Conservation (phyloP, 1,140 invertebrate genomes). For the Aphaenogaster ashmeadi region DNA sequence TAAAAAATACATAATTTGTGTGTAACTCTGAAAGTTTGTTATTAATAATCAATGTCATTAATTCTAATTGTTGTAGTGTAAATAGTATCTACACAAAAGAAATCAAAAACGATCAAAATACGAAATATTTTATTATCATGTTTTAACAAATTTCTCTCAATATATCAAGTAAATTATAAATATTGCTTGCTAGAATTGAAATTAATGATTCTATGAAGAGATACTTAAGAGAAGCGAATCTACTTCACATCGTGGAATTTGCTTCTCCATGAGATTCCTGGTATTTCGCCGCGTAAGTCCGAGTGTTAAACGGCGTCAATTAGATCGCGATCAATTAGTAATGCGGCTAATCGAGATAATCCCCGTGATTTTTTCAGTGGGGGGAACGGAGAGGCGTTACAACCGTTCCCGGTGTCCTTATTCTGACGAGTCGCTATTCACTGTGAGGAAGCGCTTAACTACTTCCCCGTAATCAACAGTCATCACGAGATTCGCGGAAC, state of each 20-base stretch:
- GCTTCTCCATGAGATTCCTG: background rate
- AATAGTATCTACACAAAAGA: background rate
- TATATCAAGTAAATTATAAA: background rate
- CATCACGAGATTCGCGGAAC: slow-evolving; percentile 53
- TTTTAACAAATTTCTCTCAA: background rate
- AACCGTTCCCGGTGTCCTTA: slow-evolving; percentile 12
- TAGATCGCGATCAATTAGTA: slow-evolving; percentile 40
- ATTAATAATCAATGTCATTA: slow-evolving; percentile 1
- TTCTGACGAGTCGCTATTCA: slow-evolving; percentile 44
- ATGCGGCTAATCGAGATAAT: slow-evolving; percentile 41
- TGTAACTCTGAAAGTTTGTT: background rate
- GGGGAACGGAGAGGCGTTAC: background rate
- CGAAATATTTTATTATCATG: background rate
- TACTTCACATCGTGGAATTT: background rate
- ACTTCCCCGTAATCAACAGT: slow-evolving; percentile 56
- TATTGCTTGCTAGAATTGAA: background rate
- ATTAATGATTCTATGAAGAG: background rate
- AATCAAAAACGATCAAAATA: background rate
- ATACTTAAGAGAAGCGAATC: background rate
- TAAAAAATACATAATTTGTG: background rate
- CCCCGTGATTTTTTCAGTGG: slow-evolving; percentile 11
- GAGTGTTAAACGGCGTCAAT: slow-evolving; percentile 32
- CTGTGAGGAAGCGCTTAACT: slow-evolving; percentile 44
- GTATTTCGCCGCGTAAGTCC: background rate
- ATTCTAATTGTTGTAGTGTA: background rate